Percentiles rank a stretch among this genome's conserved stretches.
These are phyloP conservation scores for Empis livida DNA, from an alignment of 2,888 invertebrate genomes.

Conservation along the genomic window DNA sequence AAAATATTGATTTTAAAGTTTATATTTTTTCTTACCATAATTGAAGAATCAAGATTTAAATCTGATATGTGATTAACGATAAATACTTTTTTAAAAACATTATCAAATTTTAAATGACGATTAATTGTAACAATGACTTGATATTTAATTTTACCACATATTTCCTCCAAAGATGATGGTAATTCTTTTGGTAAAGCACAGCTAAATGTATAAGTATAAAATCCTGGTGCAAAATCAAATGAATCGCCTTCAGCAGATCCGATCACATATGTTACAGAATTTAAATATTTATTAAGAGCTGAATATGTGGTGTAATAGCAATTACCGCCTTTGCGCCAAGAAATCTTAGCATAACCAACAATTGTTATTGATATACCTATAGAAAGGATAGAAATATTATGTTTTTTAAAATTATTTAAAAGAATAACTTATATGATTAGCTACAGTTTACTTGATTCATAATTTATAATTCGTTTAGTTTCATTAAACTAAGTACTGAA, in stretches of 20 bases:
- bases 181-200: slow-evolving; percentile 44
- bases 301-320: slow-evolving; percentile 26
- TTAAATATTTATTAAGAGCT: slow-evolving; percentile 26
- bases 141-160: slow-evolving; percentile 61
- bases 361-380: slow-evolving; percentile 32
- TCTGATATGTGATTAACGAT: too few species aligned
- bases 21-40: too few species aligned
- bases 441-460: too few species aligned
- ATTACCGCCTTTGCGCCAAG: slow-evolving; percentile 30
- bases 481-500: too few species aligned
- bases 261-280: slow-evolving; percentile 25
- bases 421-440: too few species aligned
- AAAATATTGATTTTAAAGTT: too few species aligned
- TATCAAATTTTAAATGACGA: too few species aligned
- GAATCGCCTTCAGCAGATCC: slow-evolving; percentile 42
- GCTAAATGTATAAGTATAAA: slow-evolving; percentile 60
- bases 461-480: too few species aligned
- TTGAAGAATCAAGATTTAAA: too few species aligned
- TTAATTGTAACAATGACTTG: slow-evolving; percentile 63
- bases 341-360: slow-evolving; percentile 31
- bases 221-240: slow-evolving; percentile 51
- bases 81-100: too few species aligned
- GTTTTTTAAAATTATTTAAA: too few species aligned
- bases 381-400: too few species aligned
- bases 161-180: slow-evolving; percentile 65